Evolutionary conservation across 2,113 vertebrate species (phyloP).

Genomic region (Marcusenius ussheri): DNA sequence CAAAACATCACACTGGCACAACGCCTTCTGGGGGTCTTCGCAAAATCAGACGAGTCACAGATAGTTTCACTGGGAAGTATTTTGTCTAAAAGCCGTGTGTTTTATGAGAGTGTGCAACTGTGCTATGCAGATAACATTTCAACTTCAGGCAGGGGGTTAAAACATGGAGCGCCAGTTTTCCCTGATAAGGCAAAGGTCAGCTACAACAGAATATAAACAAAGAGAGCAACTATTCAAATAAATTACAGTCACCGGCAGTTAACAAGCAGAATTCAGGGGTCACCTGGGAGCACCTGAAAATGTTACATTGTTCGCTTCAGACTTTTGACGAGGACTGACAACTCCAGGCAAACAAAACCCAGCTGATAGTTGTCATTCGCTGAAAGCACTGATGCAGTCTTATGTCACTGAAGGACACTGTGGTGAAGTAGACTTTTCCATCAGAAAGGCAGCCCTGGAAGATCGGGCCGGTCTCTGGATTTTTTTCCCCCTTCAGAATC

Average conservation of each 20-base stretch:
- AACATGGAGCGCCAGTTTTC: neutral
- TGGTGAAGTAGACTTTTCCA: neutral
- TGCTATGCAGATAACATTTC: neutral
- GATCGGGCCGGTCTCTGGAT: neutral
- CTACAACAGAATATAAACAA: neutral
- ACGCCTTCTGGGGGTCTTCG: neutral
- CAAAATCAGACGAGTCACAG: neutral
- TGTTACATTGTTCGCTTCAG: neutral
- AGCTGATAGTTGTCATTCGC: neutral
- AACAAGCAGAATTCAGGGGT: neutral
- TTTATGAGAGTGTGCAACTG: neutral
- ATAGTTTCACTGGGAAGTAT: neutral
- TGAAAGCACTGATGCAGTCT: neutral
- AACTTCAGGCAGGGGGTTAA: neutral
- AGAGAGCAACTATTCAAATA: constrained; percentile 7
- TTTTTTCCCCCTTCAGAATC: neutral
- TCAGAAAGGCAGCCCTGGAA: neutral
- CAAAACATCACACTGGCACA: neutral
- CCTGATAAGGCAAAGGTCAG: neutral
- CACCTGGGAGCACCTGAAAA: neutral
- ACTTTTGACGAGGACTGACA: neutral
- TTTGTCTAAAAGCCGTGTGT: neutral
- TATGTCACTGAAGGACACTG: neutral
- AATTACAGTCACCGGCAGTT: neutral
- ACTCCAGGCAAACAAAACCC: neutral